Evolutionary conservation across 2,888 invertebrate genomes (phyloP), one percentile per base, ranked within the genome.

Genomic region (Hetaerina titia): DNA sequence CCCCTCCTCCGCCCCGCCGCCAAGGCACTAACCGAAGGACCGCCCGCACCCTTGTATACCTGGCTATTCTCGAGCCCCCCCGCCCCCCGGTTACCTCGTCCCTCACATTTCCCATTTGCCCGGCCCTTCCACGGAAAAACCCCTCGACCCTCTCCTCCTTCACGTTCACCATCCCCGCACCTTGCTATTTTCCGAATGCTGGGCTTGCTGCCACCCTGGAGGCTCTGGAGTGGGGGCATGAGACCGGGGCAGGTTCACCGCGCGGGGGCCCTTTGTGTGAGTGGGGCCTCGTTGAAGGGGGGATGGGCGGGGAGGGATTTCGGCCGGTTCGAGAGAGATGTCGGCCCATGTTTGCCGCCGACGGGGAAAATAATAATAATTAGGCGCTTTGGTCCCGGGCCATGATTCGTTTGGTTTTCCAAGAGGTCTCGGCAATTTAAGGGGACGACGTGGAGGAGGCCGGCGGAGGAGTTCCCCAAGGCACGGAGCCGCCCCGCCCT

Each of bases 351-450:
- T 89, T 89, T 89, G 89, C 89, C 89, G 89, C 89, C 89, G 89
- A 22, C 89, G 57, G 89, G 88, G 58, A 31, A 89, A 58, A 89
- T 57, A 89, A 89, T 89, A 89, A 89, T 57, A 89, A 89, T 89
- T 57, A 89, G 57, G 56, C 58, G 57, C n/a, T 22, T 89, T 22
- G 58, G 89, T 89, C 89, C 89, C 58, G n/a, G 89, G 89, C 58
- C 89, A 89, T 58, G 89, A n/a, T 89, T 89, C 89, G 89, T 89
- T 89, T 89, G 89, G 89, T 89, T 89, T 89, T 89, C 89, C 31
- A 58, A 89, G 89, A 89, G 58, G 89, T 57, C 56, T 57, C 31
- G 57, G 89, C 22, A 89, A 89, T 89, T 89, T 89, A 45, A 45
- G 89, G 89, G n/a, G 57, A 22, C n/a, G 89, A 89, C 8, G n/a